phyloP scores from a whole-genome alignment of 2,888 invertebrate species.

The Ypsolopha scabrella region DNA sequence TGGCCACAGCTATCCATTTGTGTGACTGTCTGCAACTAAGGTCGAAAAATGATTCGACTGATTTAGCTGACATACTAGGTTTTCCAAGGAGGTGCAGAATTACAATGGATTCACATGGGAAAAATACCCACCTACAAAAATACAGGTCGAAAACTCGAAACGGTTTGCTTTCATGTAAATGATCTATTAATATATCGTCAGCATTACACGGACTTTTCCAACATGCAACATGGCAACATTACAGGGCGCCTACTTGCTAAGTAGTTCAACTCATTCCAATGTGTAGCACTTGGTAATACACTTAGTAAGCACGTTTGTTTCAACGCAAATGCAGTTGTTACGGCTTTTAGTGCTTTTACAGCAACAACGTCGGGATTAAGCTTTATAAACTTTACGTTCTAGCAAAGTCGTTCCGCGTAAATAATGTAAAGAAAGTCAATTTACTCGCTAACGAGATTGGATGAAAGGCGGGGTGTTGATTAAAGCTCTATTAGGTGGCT shows the following conservation, averaged over 20 bases:
- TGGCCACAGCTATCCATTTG: no score
- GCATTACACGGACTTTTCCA: no score
- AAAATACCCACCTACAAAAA: no score
- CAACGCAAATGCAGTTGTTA: conserved; percentile 49
- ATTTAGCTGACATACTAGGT: no score
- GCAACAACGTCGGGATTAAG: conserved; percentile 37
- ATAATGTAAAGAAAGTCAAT: conserved; percentile 45
- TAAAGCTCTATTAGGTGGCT: conserved; percentile 42
- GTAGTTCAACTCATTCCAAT: conserved; percentile 44
- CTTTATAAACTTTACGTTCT: conserved; percentile 26
- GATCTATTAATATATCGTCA: no score
- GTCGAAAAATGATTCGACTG: no score
- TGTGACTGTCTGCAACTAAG: no score
- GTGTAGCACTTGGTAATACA: conserved; percentile 40
- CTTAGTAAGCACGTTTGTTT: conserved; percentile 43
- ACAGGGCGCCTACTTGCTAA: conserved; percentile 31
- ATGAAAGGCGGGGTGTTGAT: conserved; percentile 49
- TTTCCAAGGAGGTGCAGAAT: no score
- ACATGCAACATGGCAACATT: no score
- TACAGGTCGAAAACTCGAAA: no score
- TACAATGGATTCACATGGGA: no score
- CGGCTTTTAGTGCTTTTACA: conserved; percentile 36
- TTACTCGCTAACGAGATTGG: conserved; percentile 51
- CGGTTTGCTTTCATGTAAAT: no score
- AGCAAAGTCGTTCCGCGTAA: conserved; percentile 21